These are phyloP conservation scores for Drosophila mayaguana DNA, from an alignment of 2,888 invertebrate genomes.

Conservation along the genomic window DNA sequence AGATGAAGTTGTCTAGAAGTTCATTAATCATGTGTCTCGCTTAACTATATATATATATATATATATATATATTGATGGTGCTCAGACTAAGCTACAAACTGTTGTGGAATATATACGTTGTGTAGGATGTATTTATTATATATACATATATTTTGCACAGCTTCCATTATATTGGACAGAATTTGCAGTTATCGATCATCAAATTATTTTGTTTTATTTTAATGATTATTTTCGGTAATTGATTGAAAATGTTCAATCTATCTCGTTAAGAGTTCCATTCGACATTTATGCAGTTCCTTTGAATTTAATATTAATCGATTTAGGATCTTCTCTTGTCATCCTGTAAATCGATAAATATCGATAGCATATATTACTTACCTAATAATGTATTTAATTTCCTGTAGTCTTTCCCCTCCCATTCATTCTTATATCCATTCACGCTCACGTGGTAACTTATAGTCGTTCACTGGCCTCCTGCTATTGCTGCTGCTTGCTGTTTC, in stretches of 20 bases:
- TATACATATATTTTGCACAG: not conserved
- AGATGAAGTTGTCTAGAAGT: not conserved
- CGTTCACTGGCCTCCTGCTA: not conserved
- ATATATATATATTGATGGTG: no score
- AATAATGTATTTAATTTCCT: no score
- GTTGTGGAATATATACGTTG: no score
- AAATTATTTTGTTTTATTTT: not conserved
- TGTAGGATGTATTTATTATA: no score
- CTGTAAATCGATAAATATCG: not conserved
- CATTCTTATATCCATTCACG: not conserved
- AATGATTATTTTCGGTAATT: no score
- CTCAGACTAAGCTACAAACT: not conserved
- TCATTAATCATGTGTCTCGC: not conserved
- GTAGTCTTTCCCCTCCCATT: not conserved
- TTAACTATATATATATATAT: not conserved
- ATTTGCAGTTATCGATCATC: not conserved
- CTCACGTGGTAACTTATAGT: not conserved
- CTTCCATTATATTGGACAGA: not conserved
- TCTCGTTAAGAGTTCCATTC: no score
- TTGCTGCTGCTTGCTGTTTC: conserved; percentile 19
- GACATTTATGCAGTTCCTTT: no score
- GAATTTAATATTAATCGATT: no score
- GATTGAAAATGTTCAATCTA: no score
- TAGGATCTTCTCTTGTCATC: no score
- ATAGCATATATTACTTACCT: not conserved